A percentile compares a stretch with the other conserved stretches of the same genome.
These are phyloP conservation scores for Drosophila hawaiiensis DNA, from an alignment of 2,888 invertebrate species.

Conservation along the genomic window DNA sequence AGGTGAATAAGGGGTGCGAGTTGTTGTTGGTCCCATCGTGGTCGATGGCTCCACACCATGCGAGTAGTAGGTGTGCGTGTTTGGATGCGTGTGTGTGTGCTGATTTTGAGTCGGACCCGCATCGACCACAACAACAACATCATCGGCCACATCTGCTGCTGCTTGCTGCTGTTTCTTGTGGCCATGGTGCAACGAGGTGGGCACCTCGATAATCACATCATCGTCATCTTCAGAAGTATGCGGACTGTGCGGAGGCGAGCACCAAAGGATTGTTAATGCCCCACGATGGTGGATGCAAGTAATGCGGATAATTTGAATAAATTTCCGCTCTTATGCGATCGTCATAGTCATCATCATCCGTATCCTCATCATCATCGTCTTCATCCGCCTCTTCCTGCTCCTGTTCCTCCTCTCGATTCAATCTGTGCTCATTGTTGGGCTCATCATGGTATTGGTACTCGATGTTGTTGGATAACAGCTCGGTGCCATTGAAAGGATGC, in stretches of 20 bases:
- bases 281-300: constrained; percentile 87
- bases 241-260: constrained; percentile 85
- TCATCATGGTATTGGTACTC: constrained; percentile 67
- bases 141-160: constrained; percentile 61
- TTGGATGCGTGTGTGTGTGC: constrained; percentile 58
- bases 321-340: constrained; percentile 86
- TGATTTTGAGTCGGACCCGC: constrained; percentile 61
- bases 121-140: constrained; percentile 82
- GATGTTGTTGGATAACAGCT: constrained; percentile 74
- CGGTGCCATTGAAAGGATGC: constrained; percentile 52
- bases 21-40: constrained; percentile 62
- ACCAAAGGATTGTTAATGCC: constrained; percentile 85
- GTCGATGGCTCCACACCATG: constrained; percentile 66
- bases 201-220: constrained; percentile 79
- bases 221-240: constrained; percentile 84
- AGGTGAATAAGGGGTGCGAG: constrained; percentile 51
- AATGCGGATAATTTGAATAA: constrained; percentile 87
- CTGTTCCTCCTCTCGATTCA: constrained; percentile 85
- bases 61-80: constrained; percentile 67
- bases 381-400: constrained; percentile 46
- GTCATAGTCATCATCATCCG: constrained; percentile 86
- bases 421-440: constrained; percentile 59
- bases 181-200: constrained; percentile 77
- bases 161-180: constrained; percentile 53
- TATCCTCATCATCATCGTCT: constrained; percentile 68